Evolutionary conservation across 2,797 vertebrate genomes (phyloP).

Genomic region (Darevskia nairensis): DNA sequence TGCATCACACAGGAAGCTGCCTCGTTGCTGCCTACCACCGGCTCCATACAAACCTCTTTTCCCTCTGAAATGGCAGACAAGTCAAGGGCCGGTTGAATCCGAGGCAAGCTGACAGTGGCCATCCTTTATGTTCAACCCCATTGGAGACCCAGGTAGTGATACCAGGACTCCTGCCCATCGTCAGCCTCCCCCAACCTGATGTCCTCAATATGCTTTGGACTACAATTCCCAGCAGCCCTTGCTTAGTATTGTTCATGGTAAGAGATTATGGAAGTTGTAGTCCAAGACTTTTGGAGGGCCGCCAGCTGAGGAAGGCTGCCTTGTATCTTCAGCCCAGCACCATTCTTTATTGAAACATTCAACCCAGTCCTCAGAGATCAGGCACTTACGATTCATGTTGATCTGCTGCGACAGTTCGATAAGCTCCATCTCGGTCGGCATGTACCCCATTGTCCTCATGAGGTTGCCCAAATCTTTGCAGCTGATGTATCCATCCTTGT

Average conservation of each 20-base stretch:
- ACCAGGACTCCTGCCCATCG: background rate
- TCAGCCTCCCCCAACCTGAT: too few species aligned
- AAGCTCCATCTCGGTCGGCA: conserved; percentile 79
- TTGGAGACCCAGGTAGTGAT: background rate
- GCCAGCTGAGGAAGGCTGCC: too few species aligned
- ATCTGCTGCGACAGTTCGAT: conserved; percentile 77
- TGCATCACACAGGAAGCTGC: background rate
- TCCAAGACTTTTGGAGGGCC: background rate
- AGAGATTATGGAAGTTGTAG: background rate
- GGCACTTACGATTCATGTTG: conserved; percentile 62
- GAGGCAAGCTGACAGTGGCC: background rate
- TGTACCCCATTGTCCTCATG: conserved; percentile 79
- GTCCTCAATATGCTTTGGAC: background rate
- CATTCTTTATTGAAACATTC: background rate
- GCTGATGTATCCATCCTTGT: conserved; percentile 76
- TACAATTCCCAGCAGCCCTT: background rate
- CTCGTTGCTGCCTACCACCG: background rate
- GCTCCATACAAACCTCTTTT: background rate
- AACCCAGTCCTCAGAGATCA: too few species aligned
- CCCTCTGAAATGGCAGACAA: background rate
- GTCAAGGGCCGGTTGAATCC: background rate
- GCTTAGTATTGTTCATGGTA: background rate
- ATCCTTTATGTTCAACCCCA: background rate
- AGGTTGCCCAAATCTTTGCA: conserved; percentile 77
- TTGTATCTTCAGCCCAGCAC: background rate